Evolutionary conservation across 2,797 vertebrate genomes (phyloP), one percentile per base, ranked within the genome.

Genomic region (Eptatretus atami): DNA sequence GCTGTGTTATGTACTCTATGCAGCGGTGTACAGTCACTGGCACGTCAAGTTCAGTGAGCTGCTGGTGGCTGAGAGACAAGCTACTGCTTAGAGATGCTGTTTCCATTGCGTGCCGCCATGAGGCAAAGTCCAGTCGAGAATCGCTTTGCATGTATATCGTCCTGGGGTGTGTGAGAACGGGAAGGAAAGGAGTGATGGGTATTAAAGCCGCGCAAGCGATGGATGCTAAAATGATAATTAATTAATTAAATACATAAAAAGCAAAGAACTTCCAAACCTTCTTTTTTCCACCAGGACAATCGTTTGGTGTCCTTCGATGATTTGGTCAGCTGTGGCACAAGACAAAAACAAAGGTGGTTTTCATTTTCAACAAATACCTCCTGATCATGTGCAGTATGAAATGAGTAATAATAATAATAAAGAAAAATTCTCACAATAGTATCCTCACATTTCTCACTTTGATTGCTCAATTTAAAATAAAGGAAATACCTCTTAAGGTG

Each of bases 1-100:
- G 90, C 73, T 94, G 88, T 0, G 88, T 95, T 74, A 94, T 84
- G 75, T 95, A 98, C 68, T 85, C 82, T 1, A 98, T 82, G 73
- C 88, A 98, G 76, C 87, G 85, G 71, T 94, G 86, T 69, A 98
- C 84, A 0, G 95, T 87, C 73, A 98, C 93, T 69, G 90, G 88
- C 67, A 95, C 90, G 74, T 87, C 83, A 3, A 76, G 81, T 1
- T 87, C 72, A 74, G 84, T 95, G 71, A 98, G 80, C 77, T 98
- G 90, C 73, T 95, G 88, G 64, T 93, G 86, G 63, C 80, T 74
- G 68, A 98, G 75, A 0, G 80, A 73, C 1, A 87, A 92, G 1
- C 86, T 86, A 11, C 79, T 78, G 1, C 88, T 83, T 1, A 86
- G 84, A 0, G 88, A 83, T 0, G 86, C 84, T 0, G 78, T 79